Conservation (phyloP, 92 coral and sea anemone genomes). For the Palythoa grandis region DNA sequence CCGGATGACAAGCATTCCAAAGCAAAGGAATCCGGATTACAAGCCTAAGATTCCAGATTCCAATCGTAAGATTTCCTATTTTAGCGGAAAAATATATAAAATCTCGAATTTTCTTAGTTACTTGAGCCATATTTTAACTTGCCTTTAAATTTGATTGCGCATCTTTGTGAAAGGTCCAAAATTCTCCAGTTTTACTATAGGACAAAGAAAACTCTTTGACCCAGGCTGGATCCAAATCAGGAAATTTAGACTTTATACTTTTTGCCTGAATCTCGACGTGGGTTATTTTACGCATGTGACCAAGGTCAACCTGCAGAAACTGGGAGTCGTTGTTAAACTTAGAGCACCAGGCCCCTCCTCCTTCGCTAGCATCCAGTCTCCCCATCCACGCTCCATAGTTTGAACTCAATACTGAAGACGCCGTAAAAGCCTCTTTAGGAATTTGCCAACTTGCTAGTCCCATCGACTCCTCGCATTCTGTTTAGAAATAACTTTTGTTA, state of each 20-base stretch:
- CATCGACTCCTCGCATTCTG: slow-evolving; percentile 62
- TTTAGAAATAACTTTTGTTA: neutral
- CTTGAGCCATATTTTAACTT: neutral
- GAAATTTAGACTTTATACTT: slow-evolving; percentile 47
- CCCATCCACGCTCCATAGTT: slow-evolving; percentile 81
- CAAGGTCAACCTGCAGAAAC: slow-evolving; percentile 77
- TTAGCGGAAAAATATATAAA: too few species aligned
- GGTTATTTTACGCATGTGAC: slow-evolving; percentile 54
- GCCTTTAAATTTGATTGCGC: neutral
- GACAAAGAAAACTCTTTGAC: slow-evolving; percentile 52
- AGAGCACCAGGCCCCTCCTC: slow-evolving; percentile 83
- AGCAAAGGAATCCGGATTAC: too few species aligned
- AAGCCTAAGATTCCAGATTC: too few species aligned
- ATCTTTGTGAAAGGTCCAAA: slow-evolving; percentile 49
- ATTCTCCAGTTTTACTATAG: slow-evolving; percentile 43
- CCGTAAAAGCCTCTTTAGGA: slow-evolving; percentile 57
- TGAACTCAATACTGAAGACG: slow-evolving; percentile 62
- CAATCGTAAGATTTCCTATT: too few species aligned
- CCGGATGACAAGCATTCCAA: too few species aligned
- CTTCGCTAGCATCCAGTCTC: slow-evolving; percentile 56
- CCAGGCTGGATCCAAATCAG: slow-evolving; percentile 65
- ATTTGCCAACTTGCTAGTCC: slow-evolving; percentile 48
- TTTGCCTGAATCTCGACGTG: slow-evolving; percentile 71
- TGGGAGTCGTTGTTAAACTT: slow-evolving; percentile 49
- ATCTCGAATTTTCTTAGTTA: too few species aligned